phyloP scores from a whole-genome alignment of 2,113 vertebrate species.

The Pluvianellus socialis region DNA sequence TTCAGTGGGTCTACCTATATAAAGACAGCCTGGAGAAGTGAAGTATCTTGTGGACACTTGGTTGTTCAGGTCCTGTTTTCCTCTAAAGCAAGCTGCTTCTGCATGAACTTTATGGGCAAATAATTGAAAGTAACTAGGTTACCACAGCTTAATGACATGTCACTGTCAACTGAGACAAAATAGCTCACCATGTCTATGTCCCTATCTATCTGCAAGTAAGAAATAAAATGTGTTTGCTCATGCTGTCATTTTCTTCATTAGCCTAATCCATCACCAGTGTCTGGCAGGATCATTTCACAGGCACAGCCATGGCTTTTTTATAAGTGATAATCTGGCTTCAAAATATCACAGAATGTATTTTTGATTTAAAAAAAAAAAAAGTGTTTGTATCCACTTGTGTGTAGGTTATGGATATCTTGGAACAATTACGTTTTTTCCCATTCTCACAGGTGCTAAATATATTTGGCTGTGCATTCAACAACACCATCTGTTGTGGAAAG shows the following conservation, averaged over 20 bases:
- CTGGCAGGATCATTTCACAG: not conserved
- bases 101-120: not conserved
- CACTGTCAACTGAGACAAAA: not conserved
- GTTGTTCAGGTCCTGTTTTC: not conserved
- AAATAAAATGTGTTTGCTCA: not conserved
- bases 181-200: not conserved
- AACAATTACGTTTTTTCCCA: not conserved
- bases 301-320: not conserved
- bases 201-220: not conserved
- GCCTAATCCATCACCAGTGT: not conserved
- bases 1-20: not conserved
- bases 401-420: not conserved
- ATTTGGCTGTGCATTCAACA: not conserved
- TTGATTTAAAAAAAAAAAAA: not conserved
- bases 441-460: conserved; percentile 11
- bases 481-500: conserved; percentile 5
- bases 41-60: too few species aligned
- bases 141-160: not conserved
- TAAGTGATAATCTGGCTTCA: not conserved
- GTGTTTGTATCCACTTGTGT: not conserved
- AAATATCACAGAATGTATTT: not conserved
- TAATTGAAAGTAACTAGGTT: conserved; percentile 20
- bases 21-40: not conserved
- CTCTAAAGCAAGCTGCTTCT: not conserved
- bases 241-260: not conserved